Base-by-base conservation (phyloP, 2,888 invertebrate genomes). In the Amaurobius ferox region DNA sequence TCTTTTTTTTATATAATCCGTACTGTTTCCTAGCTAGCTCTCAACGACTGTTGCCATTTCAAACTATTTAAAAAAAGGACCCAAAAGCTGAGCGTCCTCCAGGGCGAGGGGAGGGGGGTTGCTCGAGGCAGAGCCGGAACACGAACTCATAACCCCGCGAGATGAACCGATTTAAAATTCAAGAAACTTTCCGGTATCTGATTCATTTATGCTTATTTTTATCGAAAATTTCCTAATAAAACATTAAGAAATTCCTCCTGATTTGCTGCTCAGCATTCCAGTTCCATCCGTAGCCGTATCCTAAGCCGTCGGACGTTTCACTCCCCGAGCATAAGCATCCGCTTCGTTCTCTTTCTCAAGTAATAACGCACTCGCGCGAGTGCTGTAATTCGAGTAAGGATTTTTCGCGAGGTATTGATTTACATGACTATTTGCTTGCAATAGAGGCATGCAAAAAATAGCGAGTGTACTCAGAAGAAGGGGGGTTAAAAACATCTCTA, bases 401-500 rank as follows among this genome's bases (percentile, higher is more conserved):
- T 40, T 61, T 70, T 78, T 40, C 61, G n/a, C 29, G 66, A 80
- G 67, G 76, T 81, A 81, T 81, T 81, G 81, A 81, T 81, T 81
- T 81, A 81, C 81, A 81, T 70, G 44, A 62, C 62, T 76, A 73
- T 74, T 80, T 80, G 73, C 78, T 78, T 78, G 61, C 62, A 62
- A 62, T 71, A 71, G 64, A 71, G 29, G 62, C 28, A 44, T 66
- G 79, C 26, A 64, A 64, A 29, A 62, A 28, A 28, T n/a, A 78
- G 61, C 16, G 11, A 30, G 29, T 1, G 39, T 26, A 61, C 28
- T 61, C 23, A 13, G 28, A 16, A 48, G 76, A 40, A 32, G 71
- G 77, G 83, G 83, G 71, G 74, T 76, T 68, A 76, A 71, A 74
- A 77, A 83, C 83, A 83, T 83, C 83, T 83, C 77, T 83, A 83